Conservation (phyloP, 2,888 invertebrate genomes). For the Heliconius charithonia region DNA sequence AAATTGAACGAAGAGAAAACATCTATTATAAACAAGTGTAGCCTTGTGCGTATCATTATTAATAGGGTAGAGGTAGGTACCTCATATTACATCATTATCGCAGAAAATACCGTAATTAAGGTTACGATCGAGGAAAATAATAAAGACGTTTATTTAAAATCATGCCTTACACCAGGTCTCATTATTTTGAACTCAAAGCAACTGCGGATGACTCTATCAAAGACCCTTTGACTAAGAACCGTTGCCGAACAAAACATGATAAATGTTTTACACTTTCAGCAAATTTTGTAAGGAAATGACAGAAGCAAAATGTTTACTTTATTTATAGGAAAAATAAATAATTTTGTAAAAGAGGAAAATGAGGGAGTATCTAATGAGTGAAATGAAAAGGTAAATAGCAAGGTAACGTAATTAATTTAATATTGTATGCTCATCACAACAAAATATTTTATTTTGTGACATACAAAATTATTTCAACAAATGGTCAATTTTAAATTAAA, state of each 20-base stretch:
- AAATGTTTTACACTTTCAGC: conserved; percentile 29
- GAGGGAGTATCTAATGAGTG: too few species aligned
- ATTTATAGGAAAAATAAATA: not conserved
- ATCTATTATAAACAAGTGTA: not conserved
- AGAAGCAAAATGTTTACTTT: conserved; percentile 1
- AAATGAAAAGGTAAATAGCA: not conserved
- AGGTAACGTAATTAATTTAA: not conserved
- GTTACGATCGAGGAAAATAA: conserved; percentile 12
- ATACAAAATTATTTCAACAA: not conserved
- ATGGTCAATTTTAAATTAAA: not conserved
- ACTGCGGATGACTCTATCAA: conserved; percentile 36
- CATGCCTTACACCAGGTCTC: conserved; percentile 10
- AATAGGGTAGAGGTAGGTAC: too few species aligned
- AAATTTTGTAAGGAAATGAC: conserved; percentile 8
- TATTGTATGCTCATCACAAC: not conserved
- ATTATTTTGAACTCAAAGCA: conserved; percentile 32
- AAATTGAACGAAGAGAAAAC: too few species aligned
- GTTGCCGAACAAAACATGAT: conserved; percentile 27
- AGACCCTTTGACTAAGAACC: conserved; percentile 27
- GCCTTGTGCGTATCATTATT: not conserved
- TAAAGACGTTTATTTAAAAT: conserved; percentile 22
- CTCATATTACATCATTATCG: conserved; percentile 1
- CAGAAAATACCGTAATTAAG: not conserved
- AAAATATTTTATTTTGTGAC: not conserved
- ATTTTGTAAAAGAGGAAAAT: not conserved